Percentiles rank a stretch among this genome's conserved stretches.
phyloP scores from a whole-genome alignment of 2,797 vertebrate species.

The Vireo griseus region DNA sequence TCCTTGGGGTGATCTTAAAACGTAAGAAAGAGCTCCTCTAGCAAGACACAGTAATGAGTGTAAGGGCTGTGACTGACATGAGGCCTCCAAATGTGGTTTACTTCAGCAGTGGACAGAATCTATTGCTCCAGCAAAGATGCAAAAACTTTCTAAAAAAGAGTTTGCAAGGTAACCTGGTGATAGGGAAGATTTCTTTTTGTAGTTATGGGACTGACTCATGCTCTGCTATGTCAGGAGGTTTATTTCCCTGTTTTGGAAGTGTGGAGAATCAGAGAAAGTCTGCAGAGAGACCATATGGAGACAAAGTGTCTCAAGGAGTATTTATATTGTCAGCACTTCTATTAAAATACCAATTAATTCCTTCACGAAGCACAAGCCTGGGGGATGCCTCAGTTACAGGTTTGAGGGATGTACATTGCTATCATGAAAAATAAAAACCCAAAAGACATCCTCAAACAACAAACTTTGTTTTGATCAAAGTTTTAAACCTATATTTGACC shows the following conservation, averaged over 20 bases:
- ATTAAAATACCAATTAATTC: conserved; percentile 33
- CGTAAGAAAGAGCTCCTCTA: neutral
- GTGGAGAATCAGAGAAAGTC: conserved; percentile 25
- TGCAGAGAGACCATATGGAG: conserved; percentile 50
- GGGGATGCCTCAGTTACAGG: neutral
- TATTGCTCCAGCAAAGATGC: neutral
- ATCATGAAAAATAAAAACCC: neutral
- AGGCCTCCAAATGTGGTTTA: neutral
- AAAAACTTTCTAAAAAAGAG: neutral
- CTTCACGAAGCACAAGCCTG: neutral
- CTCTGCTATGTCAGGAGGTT: conserved; percentile 45
- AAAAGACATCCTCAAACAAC: neutral
- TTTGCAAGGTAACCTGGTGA: neutral
- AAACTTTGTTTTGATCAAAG: neutral
- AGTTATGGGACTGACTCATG: conserved; percentile 28
- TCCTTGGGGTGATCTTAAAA: neutral
- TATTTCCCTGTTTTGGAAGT: conserved; percentile 27
- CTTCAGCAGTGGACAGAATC: neutral
- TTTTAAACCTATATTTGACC: neutral
- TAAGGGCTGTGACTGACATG: accelerated
- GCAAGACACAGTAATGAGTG: neutral
- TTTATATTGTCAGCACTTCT: conserved; percentile 47
- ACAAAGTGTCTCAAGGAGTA: conserved; percentile 1
- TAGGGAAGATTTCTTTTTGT: neutral
- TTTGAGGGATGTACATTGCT: neutral